These are phyloP conservation scores for Trachemys scripta DNA, from an alignment of 2,113 vertebrate species.

Conservation along the genomic window DNA sequence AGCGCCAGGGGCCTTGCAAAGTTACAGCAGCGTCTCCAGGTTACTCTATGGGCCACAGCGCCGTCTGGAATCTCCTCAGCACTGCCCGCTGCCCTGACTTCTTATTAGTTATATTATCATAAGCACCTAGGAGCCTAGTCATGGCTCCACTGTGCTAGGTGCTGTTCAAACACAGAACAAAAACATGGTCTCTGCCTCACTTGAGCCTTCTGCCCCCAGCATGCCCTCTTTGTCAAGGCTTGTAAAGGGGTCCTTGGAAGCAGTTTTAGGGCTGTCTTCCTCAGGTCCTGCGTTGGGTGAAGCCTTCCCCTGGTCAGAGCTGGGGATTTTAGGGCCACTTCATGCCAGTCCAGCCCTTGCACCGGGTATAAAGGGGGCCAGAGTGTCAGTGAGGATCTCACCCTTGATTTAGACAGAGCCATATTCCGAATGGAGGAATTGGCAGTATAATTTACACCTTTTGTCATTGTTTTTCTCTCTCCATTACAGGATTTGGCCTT, in stretches of 20 bases:
- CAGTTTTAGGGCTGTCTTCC: neutral
- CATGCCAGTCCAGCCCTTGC: neutral
- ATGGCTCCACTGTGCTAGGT: neutral
- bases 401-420: neutral
- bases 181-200: neutral
- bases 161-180: neutral
- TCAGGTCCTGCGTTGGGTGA: neutral
- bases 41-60: neutral
- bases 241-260: neutral
- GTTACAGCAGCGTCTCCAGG: neutral
- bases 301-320: neutral
- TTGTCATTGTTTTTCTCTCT: neutral
- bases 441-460: neutral
- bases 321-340: neutral
- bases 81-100: neutral
- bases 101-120: neutral
- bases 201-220: neutral
- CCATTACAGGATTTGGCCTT: conserved; percentile 82
- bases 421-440: neutral
- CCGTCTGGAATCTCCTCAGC: neutral
- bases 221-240: neutral
- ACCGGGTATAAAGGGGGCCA: neutral
- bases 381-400: neutral
- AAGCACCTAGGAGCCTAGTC: neutral
- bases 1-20: neutral